Evolutionary conservation across 2,888 invertebrate genomes (phyloP).

Genomic region (Brachyopa scutellaris): DNA sequence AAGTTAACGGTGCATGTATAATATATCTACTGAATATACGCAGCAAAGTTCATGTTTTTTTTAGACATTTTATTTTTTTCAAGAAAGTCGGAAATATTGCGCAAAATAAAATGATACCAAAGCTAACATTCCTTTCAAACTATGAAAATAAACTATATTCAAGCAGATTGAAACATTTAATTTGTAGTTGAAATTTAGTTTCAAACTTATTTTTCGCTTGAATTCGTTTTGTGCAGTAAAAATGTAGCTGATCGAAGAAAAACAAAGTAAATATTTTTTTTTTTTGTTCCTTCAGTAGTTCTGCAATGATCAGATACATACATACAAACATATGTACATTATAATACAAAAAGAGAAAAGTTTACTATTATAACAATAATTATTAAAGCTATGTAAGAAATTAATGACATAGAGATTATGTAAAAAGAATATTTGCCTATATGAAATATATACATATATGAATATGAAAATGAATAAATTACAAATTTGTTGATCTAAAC

Average conservation of each 20-base stretch:
- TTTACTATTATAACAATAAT: constrained; percentile 51
- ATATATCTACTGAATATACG: no score
- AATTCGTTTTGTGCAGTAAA: constrained; percentile 8
- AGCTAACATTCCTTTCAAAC: constrained; percentile 72
- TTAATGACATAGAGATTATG: constrained; percentile 46
- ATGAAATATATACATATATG: constrained; percentile 62
- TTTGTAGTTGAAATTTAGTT: constrained; percentile 30
- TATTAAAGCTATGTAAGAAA: constrained; percentile 64
- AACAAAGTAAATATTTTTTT: not conserved
- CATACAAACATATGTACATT: constrained; percentile 60
- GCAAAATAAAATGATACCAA: constrained; percentile 71
- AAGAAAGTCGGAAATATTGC: constrained; percentile 4
- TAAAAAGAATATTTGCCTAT: constrained; percentile 47
- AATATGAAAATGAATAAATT: constrained; percentile 63
- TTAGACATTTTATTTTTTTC: not conserved
- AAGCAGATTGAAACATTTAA: constrained; percentile 44
- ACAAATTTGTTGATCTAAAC: constrained; percentile 69
- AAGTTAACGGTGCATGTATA: constrained; percentile 17
- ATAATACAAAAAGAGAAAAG: constrained; percentile 41
- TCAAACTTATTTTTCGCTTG: constrained; percentile 1
- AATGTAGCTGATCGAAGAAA: constrained; percentile 11
- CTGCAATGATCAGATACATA: constrained; percentile 23
- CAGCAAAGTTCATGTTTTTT: constrained; percentile 7
- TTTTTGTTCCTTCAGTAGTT: no score
- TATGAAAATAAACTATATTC: constrained; percentile 48